phyloP scores from a whole-genome alignment of 2,797 vertebrate species.

The Pristis pectinata region DNA sequence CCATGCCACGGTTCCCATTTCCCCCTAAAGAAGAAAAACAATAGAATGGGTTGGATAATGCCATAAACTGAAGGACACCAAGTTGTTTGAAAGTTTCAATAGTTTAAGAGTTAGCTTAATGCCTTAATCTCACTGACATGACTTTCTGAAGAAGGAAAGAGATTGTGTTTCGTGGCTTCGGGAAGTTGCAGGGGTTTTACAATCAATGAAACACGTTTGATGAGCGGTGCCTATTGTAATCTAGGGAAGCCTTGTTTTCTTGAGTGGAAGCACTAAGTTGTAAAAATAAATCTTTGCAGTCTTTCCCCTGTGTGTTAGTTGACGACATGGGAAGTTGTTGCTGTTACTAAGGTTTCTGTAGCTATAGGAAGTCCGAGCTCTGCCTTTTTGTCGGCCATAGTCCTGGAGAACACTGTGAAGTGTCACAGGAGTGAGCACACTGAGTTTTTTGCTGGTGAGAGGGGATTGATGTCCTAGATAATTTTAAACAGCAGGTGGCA shows the following conservation, averaged over 20 bases:
- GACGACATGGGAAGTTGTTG: too few relatives aligned
- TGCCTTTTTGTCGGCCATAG: background rate
- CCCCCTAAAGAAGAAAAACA: background rate
- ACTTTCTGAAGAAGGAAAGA: background rate
- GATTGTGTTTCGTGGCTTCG: background rate
- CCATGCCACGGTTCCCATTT: background rate
- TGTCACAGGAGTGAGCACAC: background rate
- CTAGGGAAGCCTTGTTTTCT: background rate
- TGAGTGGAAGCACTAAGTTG: background rate
- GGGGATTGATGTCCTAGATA: background rate
- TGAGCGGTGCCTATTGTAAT: background rate
- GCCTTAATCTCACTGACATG: background rate
- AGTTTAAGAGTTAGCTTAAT: background rate
- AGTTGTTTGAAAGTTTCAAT: background rate
- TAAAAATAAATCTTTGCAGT: background rate
- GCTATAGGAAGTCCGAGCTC: background rate
- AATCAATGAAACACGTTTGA: background rate
- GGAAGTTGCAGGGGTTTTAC: background rate
- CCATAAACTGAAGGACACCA: background rate
- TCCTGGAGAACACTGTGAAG: background rate
- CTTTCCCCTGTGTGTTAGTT: background rate
- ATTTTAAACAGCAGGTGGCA: slow-evolving; percentile 16
- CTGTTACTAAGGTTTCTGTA: background rate
- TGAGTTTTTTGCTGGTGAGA: too few relatives aligned
- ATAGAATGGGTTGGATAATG: background rate